Evolutionary conservation across 2,113 vertebrate species (phyloP), one percentile per base, ranked within the genome.

Genomic region (Scartelaos histophorus): DNA sequence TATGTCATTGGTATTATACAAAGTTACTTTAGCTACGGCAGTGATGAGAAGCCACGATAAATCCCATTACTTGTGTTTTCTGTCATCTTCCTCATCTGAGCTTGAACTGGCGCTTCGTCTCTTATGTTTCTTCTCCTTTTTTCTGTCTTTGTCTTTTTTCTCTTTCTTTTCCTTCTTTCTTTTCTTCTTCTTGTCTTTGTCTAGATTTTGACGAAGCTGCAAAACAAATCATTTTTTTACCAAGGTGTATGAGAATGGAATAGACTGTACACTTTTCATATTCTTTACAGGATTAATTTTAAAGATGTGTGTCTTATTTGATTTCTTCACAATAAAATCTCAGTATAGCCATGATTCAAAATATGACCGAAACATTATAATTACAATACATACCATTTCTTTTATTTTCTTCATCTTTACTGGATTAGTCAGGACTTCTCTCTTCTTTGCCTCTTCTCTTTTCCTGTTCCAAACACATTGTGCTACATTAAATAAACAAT

Each of bases 331-430:
- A 10, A 54, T n/a, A n/a, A n/a, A n/a, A 10, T 54, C 10, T 7
- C 54, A 24, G 11, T 6, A 57, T 0, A 16, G 10, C 13, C 17
- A 19, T 51, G 17, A 17, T 51, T 51, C 19, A 53, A 53, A n/a
- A 53, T 53, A n/a, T 43, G 49, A 56, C 12, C 7, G 13, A 6
- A 24, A 46, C 1, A 64, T 34, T 92, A 86, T 87, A 43, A 43
- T 43, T 43, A 99, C 97, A 95, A 99, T 81, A 74, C 94, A 86
- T 88, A 99, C 97, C 95, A 99, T 81, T 74, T 95, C 95, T 90
- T 96, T 96, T 80, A 99, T 99, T 85, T 95, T 98, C 93, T 95
- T 99, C 98, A 99, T 99, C 91, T 99, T 99, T 47, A 99, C 96
- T 0, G 98, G 98, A 70, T 99, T 99, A 19, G 95, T 97, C 67